phyloP scores from a whole-genome alignment of 2,797 vertebrate species.

The Chaetodon trifasciatus region DNA sequence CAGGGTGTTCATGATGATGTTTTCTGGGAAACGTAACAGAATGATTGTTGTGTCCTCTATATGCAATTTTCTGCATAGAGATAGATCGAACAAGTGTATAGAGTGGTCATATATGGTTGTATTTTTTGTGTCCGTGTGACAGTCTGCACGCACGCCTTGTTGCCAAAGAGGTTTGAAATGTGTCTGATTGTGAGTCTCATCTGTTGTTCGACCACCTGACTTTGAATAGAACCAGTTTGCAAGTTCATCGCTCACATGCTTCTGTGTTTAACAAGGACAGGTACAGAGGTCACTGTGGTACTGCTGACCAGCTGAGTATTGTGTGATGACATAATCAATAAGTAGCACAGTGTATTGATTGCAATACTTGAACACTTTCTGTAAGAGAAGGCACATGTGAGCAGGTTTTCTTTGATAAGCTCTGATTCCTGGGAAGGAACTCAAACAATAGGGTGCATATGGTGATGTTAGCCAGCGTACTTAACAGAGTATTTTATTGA shows the following conservation, averaged over 20 bases:
- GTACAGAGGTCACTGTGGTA: slow-evolving; percentile 20
- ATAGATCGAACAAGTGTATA: slow-evolving; percentile 18
- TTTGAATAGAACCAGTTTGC: slow-evolving; percentile 2
- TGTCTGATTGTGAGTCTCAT: slow-evolving; percentile 1
- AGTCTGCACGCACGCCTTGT: slow-evolving; percentile 17
- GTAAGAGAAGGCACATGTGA: slow-evolving; percentile 13
- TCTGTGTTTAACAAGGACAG: slow-evolving; percentile 5
- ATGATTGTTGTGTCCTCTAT: slow-evolving; percentile 20
- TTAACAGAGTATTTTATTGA: slow-evolving; percentile 7
- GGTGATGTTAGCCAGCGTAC: not conserved
- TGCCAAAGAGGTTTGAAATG: slow-evolving; percentile 45
- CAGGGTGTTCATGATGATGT: slow-evolving; percentile 45
- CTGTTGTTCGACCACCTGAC: slow-evolving; percentile 9
- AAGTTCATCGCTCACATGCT: not conserved
- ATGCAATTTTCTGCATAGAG: slow-evolving; percentile 53
- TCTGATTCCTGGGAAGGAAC: not conserved
- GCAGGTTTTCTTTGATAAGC: slow-evolving; percentile 35
- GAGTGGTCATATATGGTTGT: slow-evolving; percentile 8
- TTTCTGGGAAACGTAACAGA: slow-evolving; percentile 50
- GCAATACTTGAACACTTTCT: slow-evolving; percentile 36
- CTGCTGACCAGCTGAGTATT: slow-evolving; percentile 37
- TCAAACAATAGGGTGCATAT: slow-evolving; percentile 1
- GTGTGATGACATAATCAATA: not conserved
- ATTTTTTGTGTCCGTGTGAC: slow-evolving; percentile 31
- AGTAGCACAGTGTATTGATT: slow-evolving; percentile 3